Conservation (phyloP, 2,888 invertebrate species). For the Frankliniella fusca region DNA sequence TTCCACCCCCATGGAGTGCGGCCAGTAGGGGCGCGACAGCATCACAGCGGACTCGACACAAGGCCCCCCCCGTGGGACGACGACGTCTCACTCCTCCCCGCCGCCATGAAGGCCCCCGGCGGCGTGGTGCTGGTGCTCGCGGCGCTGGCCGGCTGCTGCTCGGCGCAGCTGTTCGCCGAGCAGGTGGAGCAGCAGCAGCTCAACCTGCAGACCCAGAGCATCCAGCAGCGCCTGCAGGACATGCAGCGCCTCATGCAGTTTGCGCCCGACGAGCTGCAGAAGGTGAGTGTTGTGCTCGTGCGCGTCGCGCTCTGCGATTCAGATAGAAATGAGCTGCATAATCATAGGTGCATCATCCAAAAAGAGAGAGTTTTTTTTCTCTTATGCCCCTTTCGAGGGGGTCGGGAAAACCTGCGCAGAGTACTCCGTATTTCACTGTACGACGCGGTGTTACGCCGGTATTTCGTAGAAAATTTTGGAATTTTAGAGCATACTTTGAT, state of each 20-base stretch:
- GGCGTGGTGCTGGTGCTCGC: slow-evolving; percentile 29
- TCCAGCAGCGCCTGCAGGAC: slow-evolving; percentile 45
- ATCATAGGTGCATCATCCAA: no score
- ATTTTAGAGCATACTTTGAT: no score
- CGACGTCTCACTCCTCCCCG: not conserved
- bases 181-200: slow-evolving; percentile 43
- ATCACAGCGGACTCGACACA: not conserved
- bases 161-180: slow-evolving; percentile 41
- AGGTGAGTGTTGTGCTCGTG: no score
- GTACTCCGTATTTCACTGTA: no score
- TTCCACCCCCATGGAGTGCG: not conserved
- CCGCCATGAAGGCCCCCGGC: not conserved
- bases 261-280: slow-evolving; percentile 13
- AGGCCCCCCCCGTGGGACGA: not conserved
- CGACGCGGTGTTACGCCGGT: no score
- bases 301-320: no score
- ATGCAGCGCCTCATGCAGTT: slow-evolving; percentile 37
- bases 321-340: no score
- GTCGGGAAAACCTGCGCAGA: no score
- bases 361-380: no score
- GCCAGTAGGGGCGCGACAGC: not conserved
- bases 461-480: no score
- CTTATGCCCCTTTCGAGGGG: no score
- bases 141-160: slow-evolving; percentile 38
- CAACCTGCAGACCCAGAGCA: slow-evolving; percentile 43